Evolutionary conservation across 2,797 vertebrate genomes (phyloP).

Genomic region (Chelon labrosus): DNA sequence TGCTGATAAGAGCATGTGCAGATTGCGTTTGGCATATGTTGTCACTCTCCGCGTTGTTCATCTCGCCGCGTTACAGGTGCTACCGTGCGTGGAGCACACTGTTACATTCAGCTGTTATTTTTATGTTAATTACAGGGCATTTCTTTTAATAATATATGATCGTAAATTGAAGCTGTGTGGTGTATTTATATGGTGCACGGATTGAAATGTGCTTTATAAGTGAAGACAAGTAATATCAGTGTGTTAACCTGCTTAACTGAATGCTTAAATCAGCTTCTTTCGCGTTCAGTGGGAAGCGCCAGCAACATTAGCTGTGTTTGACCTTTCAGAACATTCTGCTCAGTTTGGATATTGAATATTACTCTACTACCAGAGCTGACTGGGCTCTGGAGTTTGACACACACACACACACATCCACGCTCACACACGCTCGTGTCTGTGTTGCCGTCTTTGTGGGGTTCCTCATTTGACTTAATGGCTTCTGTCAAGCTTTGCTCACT

Average conservation of each 20-base stretch:
- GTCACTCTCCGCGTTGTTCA: slow-evolving; percentile 35
- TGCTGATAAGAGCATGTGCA: slow-evolving; percentile 37
- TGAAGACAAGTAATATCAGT: background rate
- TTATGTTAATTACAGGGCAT: slow-evolving; percentile 7
- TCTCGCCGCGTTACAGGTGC: slow-evolving; percentile 27
- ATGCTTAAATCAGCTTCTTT: no score
- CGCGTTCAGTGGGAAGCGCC: no score
- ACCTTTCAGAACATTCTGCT: no score
- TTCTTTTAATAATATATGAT: slow-evolving; percentile 14
- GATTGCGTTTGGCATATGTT: slow-evolving; percentile 52
- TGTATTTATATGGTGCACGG: background rate
- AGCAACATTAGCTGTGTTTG: no score
- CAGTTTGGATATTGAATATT: no score
- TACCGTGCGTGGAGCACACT: slow-evolving; percentile 18
- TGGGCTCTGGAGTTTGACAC: no score
- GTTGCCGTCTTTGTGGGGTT: no score
- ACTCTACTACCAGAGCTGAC: no score
- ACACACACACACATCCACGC: no score
- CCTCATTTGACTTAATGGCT: no score
- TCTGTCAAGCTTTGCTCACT: no score
- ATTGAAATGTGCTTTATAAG: background rate
- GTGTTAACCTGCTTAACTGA: background rate
- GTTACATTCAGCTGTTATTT: slow-evolving; percentile 14
- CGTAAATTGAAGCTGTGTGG: background rate
- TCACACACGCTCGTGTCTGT: no score